Percentiles rank a stretch among this genome's conserved stretches.
Evolutionary conservation across 2,888 invertebrate species (phyloP).

Genomic region (Idaea aversata): DNA sequence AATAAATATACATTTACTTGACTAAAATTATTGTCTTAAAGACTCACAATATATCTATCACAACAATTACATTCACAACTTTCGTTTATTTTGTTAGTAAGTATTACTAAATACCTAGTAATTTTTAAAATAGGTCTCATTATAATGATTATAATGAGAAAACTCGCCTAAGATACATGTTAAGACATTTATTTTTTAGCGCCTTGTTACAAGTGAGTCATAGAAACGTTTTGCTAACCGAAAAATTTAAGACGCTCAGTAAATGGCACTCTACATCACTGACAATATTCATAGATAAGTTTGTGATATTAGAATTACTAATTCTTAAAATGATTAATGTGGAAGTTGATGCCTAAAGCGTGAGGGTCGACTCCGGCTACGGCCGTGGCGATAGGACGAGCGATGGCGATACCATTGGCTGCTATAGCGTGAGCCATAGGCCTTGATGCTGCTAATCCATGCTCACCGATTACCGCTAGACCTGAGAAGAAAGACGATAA

Average conservation of each 20-base stretch:
- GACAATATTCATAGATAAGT: neutral
- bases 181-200: neutral
- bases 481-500: conserved; percentile 63
- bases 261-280: neutral
- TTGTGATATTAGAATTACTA: conserved; percentile 9
- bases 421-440: conserved; percentile 87
- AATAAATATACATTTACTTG: neutral
- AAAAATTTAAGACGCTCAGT: neutral
- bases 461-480: conserved; percentile 81
- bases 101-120: neutral
- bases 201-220: neutral
- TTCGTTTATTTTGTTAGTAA: neutral
- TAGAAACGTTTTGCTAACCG: neutral
- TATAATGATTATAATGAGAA: neutral
- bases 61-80: neutral
- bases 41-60: neutral
- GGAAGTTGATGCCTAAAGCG: conserved; percentile 46
- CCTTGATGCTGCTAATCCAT: conserved; percentile 86
- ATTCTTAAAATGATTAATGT: conserved; percentile 38
- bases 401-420: conserved; percentile 84
- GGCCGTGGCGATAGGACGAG: conserved; percentile 86
- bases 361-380: conserved; percentile 84
- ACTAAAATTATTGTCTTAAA: neutral
- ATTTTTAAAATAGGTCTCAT: neutral
- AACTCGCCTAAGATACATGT: neutral